Evolutionary conservation across 1,140 invertebrate genomes (phyloP).

Genomic region (honey bee (Apis mellifera)): Amel_HAv3.1 CM009931.2:15736001-15736500

Average conservation of each 20-base stretch:
- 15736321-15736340: constrained; percentile 19
- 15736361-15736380: constrained; percentile 44
- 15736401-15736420: constrained; percentile 47
- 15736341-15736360: constrained; percentile 27
- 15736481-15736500: not conserved
- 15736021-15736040: not conserved
- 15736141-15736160: constrained; percentile 17
- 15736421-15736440: not conserved
- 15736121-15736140: constrained; percentile 46
- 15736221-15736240: constrained; percentile 71
- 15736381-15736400: constrained; percentile 42
- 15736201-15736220: constrained; percentile 34
- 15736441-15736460: not conserved
- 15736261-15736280: constrained; percentile 70
- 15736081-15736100: constrained; percentile 31
- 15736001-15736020: constrained; percentile 49
- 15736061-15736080: not conserved
- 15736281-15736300: constrained; percentile 67
- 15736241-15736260: constrained; percentile 63
- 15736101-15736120: constrained; percentile 1
- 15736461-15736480: not conserved
- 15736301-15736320: constrained; percentile 20
- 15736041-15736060: not conserved
- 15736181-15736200: constrained; percentile 38
- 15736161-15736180: constrained; percentile 18